A percentile compares a stretch with the other conserved stretches of the same genome.
Evolutionary conservation across 2,888 invertebrate genomes (phyloP).

Genomic region (Aquatica leii): DNA sequence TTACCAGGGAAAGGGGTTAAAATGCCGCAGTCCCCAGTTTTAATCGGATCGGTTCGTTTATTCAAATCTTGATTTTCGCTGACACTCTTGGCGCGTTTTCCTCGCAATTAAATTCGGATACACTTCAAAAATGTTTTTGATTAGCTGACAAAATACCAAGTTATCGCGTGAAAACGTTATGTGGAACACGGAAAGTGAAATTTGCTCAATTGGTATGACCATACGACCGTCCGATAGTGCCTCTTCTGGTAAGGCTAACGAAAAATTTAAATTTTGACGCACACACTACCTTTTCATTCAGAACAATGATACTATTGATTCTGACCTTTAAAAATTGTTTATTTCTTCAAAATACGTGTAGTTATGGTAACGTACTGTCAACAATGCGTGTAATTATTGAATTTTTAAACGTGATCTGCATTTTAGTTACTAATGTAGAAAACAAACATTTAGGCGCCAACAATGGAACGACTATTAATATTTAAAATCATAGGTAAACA

Average conservation of each 20-base stretch:
- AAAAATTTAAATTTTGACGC: conserved; percentile 7
- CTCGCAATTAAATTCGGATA: neutral
- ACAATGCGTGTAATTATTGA: conserved; percentile 13
- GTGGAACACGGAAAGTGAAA: conserved; percentile 79
- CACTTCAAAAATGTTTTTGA: conserved; percentile 10
- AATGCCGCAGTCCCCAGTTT: conserved; percentile 35
- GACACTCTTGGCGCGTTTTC: neutral
- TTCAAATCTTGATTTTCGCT: conserved; percentile 4
- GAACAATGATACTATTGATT: conserved; percentile 2
- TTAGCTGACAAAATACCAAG: conserved; percentile 30
- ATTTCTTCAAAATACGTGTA: conserved; percentile 7
- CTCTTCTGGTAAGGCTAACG: conserved; percentile 72
- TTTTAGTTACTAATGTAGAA: neutral
- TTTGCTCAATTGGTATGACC: conserved; percentile 87
- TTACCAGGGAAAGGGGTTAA: conserved; percentile 26
- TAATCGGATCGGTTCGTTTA: conserved; percentile 21
- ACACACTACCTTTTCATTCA: neutral
- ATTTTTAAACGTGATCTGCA: neutral
- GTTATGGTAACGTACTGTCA: conserved; percentile 19
- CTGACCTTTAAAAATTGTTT: neutral
- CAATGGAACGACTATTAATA: neutral
- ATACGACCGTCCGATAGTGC: conserved; percentile 75
- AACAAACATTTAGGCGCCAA: too few species aligned
- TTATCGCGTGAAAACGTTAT: conserved; percentile 52
- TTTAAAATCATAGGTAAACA: neutral